Evolutionary conservation across 1,140 invertebrate species (phyloP), one percentile per base, ranked within the genome.

Genomic region (Rhagoletis pomonella): DNA sequence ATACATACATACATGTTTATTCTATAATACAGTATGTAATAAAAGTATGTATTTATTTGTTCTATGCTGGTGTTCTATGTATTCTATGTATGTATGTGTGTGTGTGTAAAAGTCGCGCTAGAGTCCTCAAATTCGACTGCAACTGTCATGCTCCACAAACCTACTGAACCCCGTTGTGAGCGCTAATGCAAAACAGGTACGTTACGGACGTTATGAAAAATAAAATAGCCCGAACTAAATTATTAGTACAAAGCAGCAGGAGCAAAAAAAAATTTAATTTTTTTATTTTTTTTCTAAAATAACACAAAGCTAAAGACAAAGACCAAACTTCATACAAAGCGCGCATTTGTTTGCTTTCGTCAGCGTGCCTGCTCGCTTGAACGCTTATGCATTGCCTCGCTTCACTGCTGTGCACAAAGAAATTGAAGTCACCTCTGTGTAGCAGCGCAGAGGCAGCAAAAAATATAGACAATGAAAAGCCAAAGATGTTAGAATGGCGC

Each of bases 111-210:
- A 55, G 47, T 81, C 73, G n/a, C n/a, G 50, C 73, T 81, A 55
- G 73, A 81, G 73, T 50, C 17, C 73, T 55, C 73, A 81, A 81
- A 81, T 81, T 81, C 73, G 17, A 55, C 47, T 50, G n/a, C 47
- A 81, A 55, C 73, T 81, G 73, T 81, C 73, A 81, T 81, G 73
- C 73, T 81, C 73, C 73, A 81, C 47, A 81, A 81, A 81, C 73
- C 73, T 81, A 81, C 73, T 81, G 73, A 81, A 81, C 47, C 73
- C 73, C 73, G 47, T 55, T 81, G 73, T 81, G 73, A 81, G 44
- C 47, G 44, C 73, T 81, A 81, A 81, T 81, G 42, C 47, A 55
- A 81, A 50, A 81, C 73, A 81, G 73, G 73, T 81, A 81, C 29
- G 29, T 29, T 29, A 29, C 47, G 47, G 9, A 81, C 73, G 73